These are phyloP conservation scores for Bhutanitis thaidina DNA, from an alignment of 2,888 invertebrate genomes.

Conservation along the genomic window DNA sequence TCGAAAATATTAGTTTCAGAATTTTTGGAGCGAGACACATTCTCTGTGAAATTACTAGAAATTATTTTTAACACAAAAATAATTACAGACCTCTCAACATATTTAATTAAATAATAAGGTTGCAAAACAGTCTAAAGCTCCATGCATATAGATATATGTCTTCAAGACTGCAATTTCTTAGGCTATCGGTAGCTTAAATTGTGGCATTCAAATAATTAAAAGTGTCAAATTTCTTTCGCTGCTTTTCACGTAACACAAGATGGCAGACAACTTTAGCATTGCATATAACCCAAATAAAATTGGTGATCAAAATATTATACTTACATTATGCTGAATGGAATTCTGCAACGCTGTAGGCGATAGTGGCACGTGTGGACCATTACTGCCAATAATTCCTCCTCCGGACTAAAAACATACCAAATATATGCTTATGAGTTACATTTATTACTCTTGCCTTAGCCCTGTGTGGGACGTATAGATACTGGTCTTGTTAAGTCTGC, in stretches of 20 bases:
- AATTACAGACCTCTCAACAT: conserved; percentile 9
- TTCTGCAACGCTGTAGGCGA: conserved; percentile 74
- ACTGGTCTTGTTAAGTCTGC: no score
- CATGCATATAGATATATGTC: no score
- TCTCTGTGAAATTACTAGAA: conserved; percentile 16
- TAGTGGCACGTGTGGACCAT: conserved; percentile 73
- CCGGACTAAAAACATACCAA: conserved; percentile 58
- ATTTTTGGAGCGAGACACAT: conserved; percentile 13
- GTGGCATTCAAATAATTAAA: no score
- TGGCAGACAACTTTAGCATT: no score
- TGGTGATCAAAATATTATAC: conserved; percentile 26
- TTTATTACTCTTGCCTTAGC: no score
- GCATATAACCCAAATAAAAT: no score
- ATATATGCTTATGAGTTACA: background rate
- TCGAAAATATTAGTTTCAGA: conserved; percentile 1
- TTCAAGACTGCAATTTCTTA: no score
- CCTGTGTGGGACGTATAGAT: background rate
- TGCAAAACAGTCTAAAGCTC: no score
- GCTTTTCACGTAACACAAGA: no score
- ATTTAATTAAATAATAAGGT: background rate
- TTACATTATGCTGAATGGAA: conserved; percentile 70
- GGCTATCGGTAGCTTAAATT: no score
- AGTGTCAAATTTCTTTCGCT: no score
- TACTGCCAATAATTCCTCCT: conserved; percentile 66
- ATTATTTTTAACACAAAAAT: conserved; percentile 11